Conservation (phyloP, 2,113 vertebrate genomes). For the Hippocampus barbouri region DNA sequence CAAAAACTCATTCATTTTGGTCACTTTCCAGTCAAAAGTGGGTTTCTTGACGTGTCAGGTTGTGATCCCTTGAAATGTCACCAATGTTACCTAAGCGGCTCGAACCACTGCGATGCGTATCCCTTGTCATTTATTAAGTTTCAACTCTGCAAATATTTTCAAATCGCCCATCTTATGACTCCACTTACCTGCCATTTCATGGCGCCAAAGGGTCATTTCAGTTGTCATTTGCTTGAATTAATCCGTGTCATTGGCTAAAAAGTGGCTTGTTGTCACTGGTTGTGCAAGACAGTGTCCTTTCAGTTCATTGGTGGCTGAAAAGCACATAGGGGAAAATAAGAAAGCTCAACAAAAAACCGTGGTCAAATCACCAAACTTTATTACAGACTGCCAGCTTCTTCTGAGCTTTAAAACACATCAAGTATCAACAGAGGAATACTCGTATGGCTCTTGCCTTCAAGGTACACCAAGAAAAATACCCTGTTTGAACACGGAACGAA, state of each 20-base stretch:
- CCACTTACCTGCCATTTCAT: neutral
- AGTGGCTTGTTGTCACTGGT: neutral
- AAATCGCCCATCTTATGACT: neutral
- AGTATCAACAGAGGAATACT: constrained; percentile 56
- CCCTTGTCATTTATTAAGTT: neutral
- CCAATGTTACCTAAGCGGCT: neutral
- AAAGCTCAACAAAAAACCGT: neutral
- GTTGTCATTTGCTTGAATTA: neutral
- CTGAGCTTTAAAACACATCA: constrained; percentile 49
- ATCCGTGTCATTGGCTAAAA: neutral
- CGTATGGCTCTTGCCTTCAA: constrained; percentile 62
- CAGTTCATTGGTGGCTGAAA: neutral
- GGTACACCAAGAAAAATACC: constrained; percentile 62
- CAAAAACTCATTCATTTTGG: neutral
- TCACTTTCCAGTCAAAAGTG: neutral
- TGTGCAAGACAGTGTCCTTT: neutral
- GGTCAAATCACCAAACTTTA: constrained; percentile 50
- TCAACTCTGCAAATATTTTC: neutral
- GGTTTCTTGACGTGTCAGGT: neutral
- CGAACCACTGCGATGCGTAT: neutral
- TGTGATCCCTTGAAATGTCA: neutral
- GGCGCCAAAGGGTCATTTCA: neutral
- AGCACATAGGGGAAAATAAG: neutral
- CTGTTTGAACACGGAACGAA: constrained; percentile 54
- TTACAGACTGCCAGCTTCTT: constrained; percentile 62